These are phyloP conservation scores for Lanius collurio DNA, from an alignment of 2,113 vertebrate genomes.

Conservation along the genomic window DNA sequence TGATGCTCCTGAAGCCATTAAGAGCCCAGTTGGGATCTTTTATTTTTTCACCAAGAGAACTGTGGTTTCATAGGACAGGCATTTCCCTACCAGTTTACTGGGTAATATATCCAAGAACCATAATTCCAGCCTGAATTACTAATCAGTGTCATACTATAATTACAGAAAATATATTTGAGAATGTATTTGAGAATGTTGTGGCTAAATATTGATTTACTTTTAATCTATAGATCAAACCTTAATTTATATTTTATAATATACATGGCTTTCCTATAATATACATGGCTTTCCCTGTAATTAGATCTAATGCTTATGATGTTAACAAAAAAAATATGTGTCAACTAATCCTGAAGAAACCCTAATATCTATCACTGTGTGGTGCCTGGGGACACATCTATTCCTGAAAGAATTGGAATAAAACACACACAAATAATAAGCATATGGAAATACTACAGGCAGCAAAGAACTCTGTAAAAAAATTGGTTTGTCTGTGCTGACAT, in stretches of 20 bases:
- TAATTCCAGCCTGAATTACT: neutral
- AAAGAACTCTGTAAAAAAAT: neutral
- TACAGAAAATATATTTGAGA: neutral
- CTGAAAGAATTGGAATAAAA: neutral
- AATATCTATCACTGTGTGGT: neutral
- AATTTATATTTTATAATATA: neutral
- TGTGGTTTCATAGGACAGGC: neutral
- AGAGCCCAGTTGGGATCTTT: neutral
- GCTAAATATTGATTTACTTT: slow-evolving; percentile 9
- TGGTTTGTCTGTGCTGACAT: neutral
- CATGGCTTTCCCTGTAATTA: neutral
- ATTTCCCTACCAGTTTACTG: neutral
- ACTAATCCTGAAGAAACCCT: neutral
- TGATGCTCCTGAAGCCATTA: neutral
- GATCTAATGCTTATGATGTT: neutral
- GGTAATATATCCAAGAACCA: neutral
- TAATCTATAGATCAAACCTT: neutral
- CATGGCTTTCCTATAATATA: neutral
- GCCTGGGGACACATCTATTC: neutral
- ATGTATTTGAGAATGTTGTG: neutral
- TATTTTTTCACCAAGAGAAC: neutral
- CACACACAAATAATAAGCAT: neutral
- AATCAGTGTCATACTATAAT: neutral
- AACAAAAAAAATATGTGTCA: neutral
- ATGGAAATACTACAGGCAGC: neutral